phyloP scores from a whole-genome alignment of 2,113 vertebrate genomes.

The Periophthalmus modestus region DNA sequence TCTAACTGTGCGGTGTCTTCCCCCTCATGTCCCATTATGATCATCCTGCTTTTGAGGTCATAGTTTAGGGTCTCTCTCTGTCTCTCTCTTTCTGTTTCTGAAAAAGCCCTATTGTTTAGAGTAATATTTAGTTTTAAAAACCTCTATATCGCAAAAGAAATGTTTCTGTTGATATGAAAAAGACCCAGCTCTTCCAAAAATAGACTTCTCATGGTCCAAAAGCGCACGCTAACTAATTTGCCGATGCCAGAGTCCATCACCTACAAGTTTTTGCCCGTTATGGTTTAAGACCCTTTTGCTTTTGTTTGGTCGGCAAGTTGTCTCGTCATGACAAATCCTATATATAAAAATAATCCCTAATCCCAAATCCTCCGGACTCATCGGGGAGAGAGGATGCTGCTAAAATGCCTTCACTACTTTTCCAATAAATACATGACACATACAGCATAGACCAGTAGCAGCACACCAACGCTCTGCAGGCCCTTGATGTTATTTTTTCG shows the following conservation, averaged over 20 bases:
- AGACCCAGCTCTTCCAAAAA: neutral
- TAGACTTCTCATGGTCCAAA: neutral
- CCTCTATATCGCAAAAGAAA: no score
- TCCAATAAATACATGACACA: constrained; percentile 22
- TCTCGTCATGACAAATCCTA: constrained; percentile 24
- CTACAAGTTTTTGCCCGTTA: neutral
- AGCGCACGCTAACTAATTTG: neutral
- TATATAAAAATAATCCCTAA: constrained; percentile 52
- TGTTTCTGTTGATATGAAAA: neutral
- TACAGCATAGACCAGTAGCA: constrained; percentile 20
- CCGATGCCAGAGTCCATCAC: neutral
- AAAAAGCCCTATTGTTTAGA: no score
- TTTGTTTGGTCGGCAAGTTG: constrained; percentile 20
- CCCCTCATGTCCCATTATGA: no score
- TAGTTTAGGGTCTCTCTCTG: no score
- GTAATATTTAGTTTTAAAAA: no score
- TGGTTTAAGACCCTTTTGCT: constrained; percentile 11
- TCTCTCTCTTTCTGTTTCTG: no score
- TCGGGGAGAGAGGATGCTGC: constrained; percentile 27
- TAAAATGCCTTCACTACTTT: constrained; percentile 32
- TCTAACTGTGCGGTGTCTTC: no score
- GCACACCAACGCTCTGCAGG: neutral
- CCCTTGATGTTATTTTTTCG: constrained; percentile 39
- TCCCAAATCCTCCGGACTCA: constrained; percentile 43
- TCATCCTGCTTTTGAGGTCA: no score